A percentile compares a stretch with the other conserved stretches of the same genome.
Evolutionary conservation across 2,888 invertebrate species (phyloP).

Genomic region (Strigamia maritima): DNA sequence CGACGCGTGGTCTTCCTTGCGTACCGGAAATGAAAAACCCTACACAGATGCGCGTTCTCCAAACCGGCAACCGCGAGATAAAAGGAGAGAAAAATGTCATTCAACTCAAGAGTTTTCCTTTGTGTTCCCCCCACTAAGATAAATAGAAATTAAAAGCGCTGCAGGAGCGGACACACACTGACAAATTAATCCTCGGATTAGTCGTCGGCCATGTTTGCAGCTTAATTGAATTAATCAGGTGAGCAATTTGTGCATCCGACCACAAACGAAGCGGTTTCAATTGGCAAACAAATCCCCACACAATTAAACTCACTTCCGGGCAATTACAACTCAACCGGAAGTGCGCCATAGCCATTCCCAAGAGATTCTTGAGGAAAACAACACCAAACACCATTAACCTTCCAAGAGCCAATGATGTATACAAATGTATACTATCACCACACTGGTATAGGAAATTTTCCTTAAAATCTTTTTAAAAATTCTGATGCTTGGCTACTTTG

Average conservation of each 20-base stretch:
- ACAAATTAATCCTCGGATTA: slow-evolving; percentile 3
- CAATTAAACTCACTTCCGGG: slow-evolving; percentile 13
- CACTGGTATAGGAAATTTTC: no score
- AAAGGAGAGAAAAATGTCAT: not conserved
- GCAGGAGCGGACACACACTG: not conserved
- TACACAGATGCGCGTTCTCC: not conserved
- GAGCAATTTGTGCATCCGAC: slow-evolving; percentile 7
- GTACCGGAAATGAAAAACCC: slow-evolving; percentile 8
- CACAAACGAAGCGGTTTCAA: slow-evolving; percentile 9
- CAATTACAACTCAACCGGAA: not conserved
- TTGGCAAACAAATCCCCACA: not conserved
- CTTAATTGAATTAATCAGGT: slow-evolving; percentile 23
- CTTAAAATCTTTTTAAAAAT: no score
- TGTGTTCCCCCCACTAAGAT: not conserved
- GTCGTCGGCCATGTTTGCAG: slow-evolving; percentile 23
- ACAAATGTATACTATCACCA: no score
- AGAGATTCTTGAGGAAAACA: not conserved
- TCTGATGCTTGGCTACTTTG: no score
- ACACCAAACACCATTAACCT: not conserved
- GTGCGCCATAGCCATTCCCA: not conserved
- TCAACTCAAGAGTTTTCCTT: not conserved
- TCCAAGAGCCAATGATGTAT: no score
- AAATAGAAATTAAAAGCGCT: not conserved
- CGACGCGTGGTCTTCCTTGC: not conserved
- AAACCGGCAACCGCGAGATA: not conserved